Evolutionary conservation across 2,888 invertebrate genomes (phyloP).

Genomic region (Laspeyria flexula): DNA sequence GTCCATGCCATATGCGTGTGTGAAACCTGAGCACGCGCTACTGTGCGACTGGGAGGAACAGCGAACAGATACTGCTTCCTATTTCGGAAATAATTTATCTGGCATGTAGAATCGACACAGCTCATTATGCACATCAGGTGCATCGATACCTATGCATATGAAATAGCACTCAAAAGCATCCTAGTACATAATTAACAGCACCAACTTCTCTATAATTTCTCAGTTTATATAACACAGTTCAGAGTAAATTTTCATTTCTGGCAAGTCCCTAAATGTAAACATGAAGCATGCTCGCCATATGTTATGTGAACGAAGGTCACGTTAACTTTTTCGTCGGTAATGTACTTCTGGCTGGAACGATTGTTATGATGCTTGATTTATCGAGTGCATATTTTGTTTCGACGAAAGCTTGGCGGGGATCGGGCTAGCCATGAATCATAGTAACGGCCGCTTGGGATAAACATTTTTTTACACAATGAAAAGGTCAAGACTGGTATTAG

Average conservation of each 20-base stretch:
- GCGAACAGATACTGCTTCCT: no score
- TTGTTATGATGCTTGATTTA: slow-evolving; percentile 78
- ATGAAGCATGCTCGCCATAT: slow-evolving; percentile 37
- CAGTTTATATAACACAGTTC: slow-evolving; percentile 39
- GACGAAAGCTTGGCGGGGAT: slow-evolving; percentile 57
- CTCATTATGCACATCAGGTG: no score
- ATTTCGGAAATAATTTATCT: no score
- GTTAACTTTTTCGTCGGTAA: slow-evolving; percentile 52
- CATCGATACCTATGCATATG: no score
- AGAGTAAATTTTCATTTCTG: slow-evolving; percentile 41
- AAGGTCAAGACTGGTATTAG: slow-evolving; percentile 52
- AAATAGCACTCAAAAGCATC: background rate
- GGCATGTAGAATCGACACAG: no score
- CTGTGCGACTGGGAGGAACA: no score
- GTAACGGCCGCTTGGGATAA: slow-evolving; percentile 57
- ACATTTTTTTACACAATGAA: slow-evolving; percentile 52
- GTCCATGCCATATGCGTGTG: no score
- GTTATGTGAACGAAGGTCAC: slow-evolving; percentile 51
- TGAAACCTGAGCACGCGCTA: no score
- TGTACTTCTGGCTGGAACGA: slow-evolving; percentile 56
- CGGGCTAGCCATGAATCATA: slow-evolving; percentile 67
- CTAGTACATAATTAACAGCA: slow-evolving; percentile 10
- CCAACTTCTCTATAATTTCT: slow-evolving; percentile 19
- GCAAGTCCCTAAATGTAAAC: slow-evolving; percentile 49
- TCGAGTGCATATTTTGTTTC: slow-evolving; percentile 67